Percentiles rank a stretch among this genome's conserved stretches.
phyloP scores from a whole-genome alignment of 2,888 invertebrate genomes.

The Chaetoderma sp. region DNA sequence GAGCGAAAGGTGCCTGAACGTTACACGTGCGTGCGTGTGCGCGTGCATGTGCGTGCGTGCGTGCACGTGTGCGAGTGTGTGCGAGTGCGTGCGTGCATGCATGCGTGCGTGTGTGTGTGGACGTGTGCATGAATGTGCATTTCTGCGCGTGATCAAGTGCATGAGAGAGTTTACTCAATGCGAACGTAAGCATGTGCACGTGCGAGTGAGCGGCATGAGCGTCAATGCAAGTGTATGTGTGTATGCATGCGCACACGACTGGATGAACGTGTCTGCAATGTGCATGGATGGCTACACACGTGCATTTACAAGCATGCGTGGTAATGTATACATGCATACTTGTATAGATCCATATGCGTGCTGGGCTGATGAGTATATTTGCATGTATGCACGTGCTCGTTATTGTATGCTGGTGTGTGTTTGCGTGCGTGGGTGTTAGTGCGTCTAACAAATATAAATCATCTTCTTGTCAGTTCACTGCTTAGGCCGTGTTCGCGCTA shows the following conservation, averaged over 20 bases:
- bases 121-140: no score
- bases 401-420: no score
- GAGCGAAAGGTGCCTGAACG: no score
- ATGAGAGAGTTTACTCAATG: not conserved
- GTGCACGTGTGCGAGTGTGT: no score
- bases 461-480: no score
- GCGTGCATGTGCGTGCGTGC: not conserved
- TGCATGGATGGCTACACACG: slow-evolving; percentile 3
- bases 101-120: not conserved
- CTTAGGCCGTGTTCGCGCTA: no score
- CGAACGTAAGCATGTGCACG: not conserved
- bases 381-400: no score
- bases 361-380: no score
- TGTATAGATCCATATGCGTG: slow-evolving; percentile 1
- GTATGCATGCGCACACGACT: not conserved
- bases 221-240: not conserved
- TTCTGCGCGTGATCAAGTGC: not conserved
- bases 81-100: no score
- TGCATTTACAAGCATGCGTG: not conserved
- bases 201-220: not conserved
- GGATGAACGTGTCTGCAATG: not conserved
- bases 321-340: slow-evolving; percentile 10
- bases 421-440: no score
- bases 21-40: not conserved
- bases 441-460: no score